These are phyloP conservation scores for Physella acuta DNA, from an alignment of 1,140 invertebrate species.

Conservation along the genomic window DNA sequence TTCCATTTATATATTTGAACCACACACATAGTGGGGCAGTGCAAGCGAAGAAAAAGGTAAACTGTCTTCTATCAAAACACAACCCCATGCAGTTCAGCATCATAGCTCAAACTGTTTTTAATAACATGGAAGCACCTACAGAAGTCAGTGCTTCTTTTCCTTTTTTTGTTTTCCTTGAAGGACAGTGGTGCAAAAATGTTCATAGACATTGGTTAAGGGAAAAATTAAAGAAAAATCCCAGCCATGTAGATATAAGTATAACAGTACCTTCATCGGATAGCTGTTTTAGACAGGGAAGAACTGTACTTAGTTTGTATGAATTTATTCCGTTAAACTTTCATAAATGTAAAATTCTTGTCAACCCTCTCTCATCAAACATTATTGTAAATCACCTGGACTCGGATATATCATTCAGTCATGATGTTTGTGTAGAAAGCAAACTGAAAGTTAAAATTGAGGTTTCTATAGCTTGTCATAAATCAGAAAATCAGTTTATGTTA, in stretches of 20 bases:
- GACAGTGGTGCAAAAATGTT: constrained; percentile 27
- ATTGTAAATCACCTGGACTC: background rate
- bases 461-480: constrained; percentile 2
- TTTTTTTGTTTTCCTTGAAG: constrained; percentile 34
- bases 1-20: constrained; percentile 24
- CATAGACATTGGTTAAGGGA: constrained; percentile 15
- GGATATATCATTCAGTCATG: constrained; percentile 1
- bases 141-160: constrained; percentile 31
- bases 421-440: background rate
- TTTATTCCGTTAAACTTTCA: constrained; percentile 28
- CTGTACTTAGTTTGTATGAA: constrained; percentile 27
- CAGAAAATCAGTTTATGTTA: constrained; percentile 2
- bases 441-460: constrained; percentile 6
- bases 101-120: too few species aligned
- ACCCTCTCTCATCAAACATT: constrained; percentile 1
- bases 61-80: constrained; percentile 24
- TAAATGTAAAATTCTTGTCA: constrained; percentile 16
- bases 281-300: constrained; percentile 25
- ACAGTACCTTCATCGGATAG: constrained; percentile 21
- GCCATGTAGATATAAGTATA: constrained; percentile 23
- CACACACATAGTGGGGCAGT: constrained; percentile 33
- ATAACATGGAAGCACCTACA: too few species aligned
- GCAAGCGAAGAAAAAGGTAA: constrained; percentile 26
- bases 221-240: constrained; percentile 14
- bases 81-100: constrained; percentile 33